A percentile compares a stretch with the other conserved stretches of the same genome.
Evolutionary conservation across 2,797 vertebrate species (phyloP).

Genomic region (Notamacropus eugenii): DNA sequence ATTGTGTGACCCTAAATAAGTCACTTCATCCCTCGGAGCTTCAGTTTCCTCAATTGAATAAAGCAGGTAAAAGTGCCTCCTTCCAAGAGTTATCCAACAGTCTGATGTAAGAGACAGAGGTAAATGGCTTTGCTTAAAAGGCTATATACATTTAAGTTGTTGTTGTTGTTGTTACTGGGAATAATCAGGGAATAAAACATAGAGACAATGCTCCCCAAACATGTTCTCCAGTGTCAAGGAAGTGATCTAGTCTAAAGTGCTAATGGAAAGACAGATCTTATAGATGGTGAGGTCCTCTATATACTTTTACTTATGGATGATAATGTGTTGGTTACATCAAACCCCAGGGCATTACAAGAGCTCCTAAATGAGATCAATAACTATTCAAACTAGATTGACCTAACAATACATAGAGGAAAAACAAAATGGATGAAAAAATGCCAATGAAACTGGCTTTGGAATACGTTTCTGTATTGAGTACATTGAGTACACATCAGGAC

Average conservation of each 20-base stretch:
- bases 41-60: conserved; percentile 21
- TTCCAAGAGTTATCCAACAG: neutral
- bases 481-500: neutral
- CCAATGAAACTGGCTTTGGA: neutral
- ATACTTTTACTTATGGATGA: neutral
- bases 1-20: conserved; percentile 11
- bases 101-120: neutral
- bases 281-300: neutral
- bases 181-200: neutral
- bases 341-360: neutral
- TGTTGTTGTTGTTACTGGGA: neutral
- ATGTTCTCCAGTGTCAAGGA: neutral
- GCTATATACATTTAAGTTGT: neutral
- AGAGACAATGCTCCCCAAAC: neutral
- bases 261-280: neutral
- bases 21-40: neutral
- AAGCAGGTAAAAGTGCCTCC: conserved; percentile 26
- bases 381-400: neutral
- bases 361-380: neutral
- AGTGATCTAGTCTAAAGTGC: neutral
- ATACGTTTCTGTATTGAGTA: neutral
- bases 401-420: neutral
- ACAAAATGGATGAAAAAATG: neutral
- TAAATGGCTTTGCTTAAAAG: neutral
- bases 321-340: neutral